Base-by-base conservation (phyloP, 2,797 vertebrate genomes). In the Chiroxiphia lanceolata region DNA sequence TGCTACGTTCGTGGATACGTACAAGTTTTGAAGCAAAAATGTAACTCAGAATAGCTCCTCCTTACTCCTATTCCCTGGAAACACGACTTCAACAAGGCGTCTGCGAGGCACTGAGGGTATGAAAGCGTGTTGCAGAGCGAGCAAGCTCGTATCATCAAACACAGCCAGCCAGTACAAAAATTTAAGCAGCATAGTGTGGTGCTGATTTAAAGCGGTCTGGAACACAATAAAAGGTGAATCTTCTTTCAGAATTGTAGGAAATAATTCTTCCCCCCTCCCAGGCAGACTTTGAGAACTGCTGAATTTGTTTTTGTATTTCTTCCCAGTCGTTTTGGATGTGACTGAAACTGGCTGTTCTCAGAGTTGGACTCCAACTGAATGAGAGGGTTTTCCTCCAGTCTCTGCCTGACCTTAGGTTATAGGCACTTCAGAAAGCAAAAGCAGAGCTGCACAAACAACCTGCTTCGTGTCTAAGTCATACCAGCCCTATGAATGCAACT, bases 31-130 rank as follows among this genome's bases (percentile, higher is more conserved):
- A 89, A 79, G 94, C 5, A 64, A 78, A 89, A 91, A 82, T 70
- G 63, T 19, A 74, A 82, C 85, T 90, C 65, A 53, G 90, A 90
- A 92, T 85, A 94, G 91, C 90, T 96, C 90, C 23, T 3, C 83
- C 95, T 94, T 90, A 63, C 90, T 87, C 90, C 48, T n/a, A 79
- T 90, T 87, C 88, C 94, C 91, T 91, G 88, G 90, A 90, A 94
- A 88, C 83, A 86, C 0, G 40, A 23, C 86, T 96, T 67, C 80
- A 63, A 5, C 93, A 53, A 56, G 90, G 74, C 50, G 18, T 47
- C 88, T 88, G 83, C 0, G 6, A 87, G 83, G 88, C 16, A 6
- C 47, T 11, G 93, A 26, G 72, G 51, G 48, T 70, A 53, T 61
- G 89, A 75, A 81, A 92, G 72, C 0, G 3, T 33, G 26, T 15